Evolutionary conservation across 2,797 vertebrate genomes (phyloP).

Genomic region (Anguilla anguilla): DNA sequence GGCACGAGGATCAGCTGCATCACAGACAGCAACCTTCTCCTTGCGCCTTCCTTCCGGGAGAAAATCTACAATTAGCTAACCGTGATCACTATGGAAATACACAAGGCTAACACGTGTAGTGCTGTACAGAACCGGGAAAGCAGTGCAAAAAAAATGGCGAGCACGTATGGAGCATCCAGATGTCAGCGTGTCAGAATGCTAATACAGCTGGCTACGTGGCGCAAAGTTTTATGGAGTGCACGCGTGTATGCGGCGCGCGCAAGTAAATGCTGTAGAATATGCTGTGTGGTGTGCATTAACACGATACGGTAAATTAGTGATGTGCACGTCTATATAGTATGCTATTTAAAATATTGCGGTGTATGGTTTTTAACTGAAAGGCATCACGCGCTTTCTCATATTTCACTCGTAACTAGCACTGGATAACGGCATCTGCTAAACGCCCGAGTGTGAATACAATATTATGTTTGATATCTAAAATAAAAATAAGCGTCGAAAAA

Average conservation of each 20-base stretch:
- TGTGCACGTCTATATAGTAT: conserved; percentile 53
- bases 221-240: neutral
- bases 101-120: neutral
- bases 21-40: neutral
- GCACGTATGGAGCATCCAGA: conserved; percentile 10
- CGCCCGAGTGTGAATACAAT: neutral
- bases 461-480: neutral
- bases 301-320: conserved; percentile 50
- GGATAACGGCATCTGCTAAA: neutral
- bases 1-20: neutral
- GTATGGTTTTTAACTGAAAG: conserved; percentile 35
- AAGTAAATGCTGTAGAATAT: neutral
- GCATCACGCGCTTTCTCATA: neutral
- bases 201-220: neutral
- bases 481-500: neutral
- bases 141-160: neutral
- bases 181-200: neutral
- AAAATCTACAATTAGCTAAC: neutral
- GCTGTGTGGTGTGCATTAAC: conserved; percentile 35
- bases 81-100: neutral
- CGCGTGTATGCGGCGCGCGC: neutral
- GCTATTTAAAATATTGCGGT: neutral
- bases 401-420: neutral
- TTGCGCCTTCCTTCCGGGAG: neutral
- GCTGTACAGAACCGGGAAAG: conserved; percentile 29